These are phyloP conservation scores for Drosophila bocki DNA, from an alignment of 1,140 invertebrate species.

Conservation along the genomic window DNA sequence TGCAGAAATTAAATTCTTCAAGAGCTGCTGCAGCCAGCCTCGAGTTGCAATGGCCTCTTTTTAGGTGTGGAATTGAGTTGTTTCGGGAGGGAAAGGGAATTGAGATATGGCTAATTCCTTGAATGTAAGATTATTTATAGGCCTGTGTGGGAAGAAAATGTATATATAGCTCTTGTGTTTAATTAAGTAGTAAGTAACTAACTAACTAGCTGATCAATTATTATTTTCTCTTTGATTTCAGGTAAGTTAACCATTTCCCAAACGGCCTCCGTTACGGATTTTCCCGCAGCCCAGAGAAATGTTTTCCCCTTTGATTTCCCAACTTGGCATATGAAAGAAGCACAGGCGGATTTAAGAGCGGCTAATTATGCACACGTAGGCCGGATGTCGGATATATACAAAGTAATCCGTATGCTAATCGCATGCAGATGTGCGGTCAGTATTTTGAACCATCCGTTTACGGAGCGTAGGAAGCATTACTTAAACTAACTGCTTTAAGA, in stretches of 20 bases:
- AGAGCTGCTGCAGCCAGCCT: constrained; percentile 7
- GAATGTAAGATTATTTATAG: constrained; percentile 24
- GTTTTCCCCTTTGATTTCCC: constrained; percentile 15
- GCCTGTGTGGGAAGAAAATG: background rate
- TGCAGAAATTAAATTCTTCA: constrained; percentile 34
- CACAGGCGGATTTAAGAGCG: constrained; percentile 21
- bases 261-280: constrained; percentile 17
- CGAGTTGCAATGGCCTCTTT: constrained; percentile 18
- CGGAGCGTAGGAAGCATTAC: constrained; percentile 52
- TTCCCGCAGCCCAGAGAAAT: constrained; percentile 1
- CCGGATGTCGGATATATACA: constrained; percentile 99
- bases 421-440: constrained; percentile 32
- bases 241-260: constrained; percentile 33
- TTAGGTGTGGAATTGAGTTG: constrained; percentile 13
- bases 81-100: background rate
- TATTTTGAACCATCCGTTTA: constrained; percentile 12
- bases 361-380: constrained; percentile 87
- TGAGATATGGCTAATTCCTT: constrained; percentile 7
- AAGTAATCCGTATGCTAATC: constrained; percentile 84
- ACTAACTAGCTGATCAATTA: background rate
- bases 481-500: constrained; percentile 3
- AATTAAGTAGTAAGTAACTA: background rate
- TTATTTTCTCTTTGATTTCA: constrained; percentile 15
- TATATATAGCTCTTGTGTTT: background rate
- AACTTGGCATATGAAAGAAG: constrained; percentile 9